These are phyloP conservation scores for Phataginus tetradactyla DNA, from an alignment of 2,797 vertebrate genomes.

Conservation along the genomic window DNA sequence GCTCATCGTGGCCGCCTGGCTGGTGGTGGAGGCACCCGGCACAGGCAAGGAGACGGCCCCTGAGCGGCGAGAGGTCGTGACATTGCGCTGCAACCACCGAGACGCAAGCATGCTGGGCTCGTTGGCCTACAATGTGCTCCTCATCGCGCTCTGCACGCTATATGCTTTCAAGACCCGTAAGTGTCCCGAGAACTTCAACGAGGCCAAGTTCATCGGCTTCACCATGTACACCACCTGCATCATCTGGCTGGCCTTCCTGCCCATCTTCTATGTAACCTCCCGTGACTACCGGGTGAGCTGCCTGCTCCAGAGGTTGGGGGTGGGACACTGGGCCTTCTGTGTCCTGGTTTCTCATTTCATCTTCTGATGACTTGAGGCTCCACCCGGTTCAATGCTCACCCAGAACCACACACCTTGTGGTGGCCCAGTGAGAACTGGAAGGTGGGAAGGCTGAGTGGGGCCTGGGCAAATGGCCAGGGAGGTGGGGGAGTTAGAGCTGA, in stretches of 20 bases:
- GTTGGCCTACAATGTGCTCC: conserved; percentile 96
- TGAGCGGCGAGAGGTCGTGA: conserved; percentile 95
- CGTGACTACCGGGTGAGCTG: conserved; percentile 96
- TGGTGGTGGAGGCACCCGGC: conserved; percentile 95
- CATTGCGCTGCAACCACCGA: conserved; percentile 96
- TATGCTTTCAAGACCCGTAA: conserved; percentile 99
- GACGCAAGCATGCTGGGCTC: conserved; percentile 98
- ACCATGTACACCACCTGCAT: conserved; percentile 99
- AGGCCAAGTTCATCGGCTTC: conserved; percentile 99
- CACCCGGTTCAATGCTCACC: neutral
- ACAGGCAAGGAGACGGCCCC: conserved; percentile 95
- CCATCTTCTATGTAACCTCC: conserved; percentile 99
- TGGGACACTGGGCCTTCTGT: neutral
- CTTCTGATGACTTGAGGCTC: neutral
- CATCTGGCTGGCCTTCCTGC: conserved; percentile 99
- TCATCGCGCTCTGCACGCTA: conserved; percentile 97
- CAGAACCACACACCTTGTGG: neutral
- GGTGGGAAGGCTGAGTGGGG: neutral
- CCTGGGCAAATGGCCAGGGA: neutral
- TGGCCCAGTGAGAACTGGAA: neutral
- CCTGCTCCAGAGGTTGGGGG: neutral
- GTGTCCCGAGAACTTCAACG: conserved; percentile 99
- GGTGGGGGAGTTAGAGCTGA: neutral
- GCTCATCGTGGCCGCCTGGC: conserved; percentile 94
- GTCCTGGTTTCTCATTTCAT: neutral